phyloP scores from a whole-genome alignment of 1,140 invertebrate genomes.

The Rhynchophorus ferrugineus region DNA sequence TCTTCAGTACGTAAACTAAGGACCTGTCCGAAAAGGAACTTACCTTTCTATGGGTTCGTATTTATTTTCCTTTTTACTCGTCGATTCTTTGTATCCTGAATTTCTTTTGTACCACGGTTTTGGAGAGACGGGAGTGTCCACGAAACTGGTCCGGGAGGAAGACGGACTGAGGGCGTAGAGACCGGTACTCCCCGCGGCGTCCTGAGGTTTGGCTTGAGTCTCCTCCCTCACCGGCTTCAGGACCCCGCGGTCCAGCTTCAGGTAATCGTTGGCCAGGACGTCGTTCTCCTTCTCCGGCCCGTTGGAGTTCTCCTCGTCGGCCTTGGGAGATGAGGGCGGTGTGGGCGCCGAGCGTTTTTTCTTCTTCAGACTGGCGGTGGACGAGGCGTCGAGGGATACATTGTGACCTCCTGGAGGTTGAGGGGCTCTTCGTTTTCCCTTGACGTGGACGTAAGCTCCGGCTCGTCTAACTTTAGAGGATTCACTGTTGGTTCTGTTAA shows the following conservation, averaged over 20 bases:
- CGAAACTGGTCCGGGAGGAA: slow-evolving; percentile 25
- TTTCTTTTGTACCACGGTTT: slow-evolving; percentile 59
- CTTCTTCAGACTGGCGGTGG: slow-evolving; percentile 40
- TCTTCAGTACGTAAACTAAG: too few species aligned
- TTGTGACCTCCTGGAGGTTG: slow-evolving; percentile 48
- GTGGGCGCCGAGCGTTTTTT: slow-evolving; percentile 54
- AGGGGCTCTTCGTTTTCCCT: slow-evolving; percentile 65
- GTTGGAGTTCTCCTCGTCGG: slow-evolving; percentile 9
- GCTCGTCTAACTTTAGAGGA: slow-evolving; percentile 43
- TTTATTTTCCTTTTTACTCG: slow-evolving; percentile 32
- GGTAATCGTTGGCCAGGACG: slow-evolving; percentile 41
- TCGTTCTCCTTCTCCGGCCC: slow-evolving; percentile 25
- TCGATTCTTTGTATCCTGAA: slow-evolving; percentile 22
- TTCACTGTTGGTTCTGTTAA: slow-evolving; percentile 47
- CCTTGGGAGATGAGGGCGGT: slow-evolving; percentile 51
- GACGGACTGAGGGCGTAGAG: slow-evolving; percentile 9
- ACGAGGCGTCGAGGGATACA: slow-evolving; percentile 11
- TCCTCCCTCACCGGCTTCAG: slow-evolving; percentile 37
- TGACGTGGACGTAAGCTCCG: slow-evolving; percentile 53
- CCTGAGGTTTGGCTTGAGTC: slow-evolving; percentile 5
- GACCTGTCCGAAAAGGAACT: too few species aligned
- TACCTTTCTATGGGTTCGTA: slow-evolving; percentile 31
- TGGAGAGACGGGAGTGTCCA: slow-evolving; percentile 43
- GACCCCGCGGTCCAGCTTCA: slow-evolving; percentile 44
- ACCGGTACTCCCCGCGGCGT: neutral